Evolutionary conservation across 1,140 invertebrate genomes (phyloP).

Genomic region (Nasonia vitripennis): DNA sequence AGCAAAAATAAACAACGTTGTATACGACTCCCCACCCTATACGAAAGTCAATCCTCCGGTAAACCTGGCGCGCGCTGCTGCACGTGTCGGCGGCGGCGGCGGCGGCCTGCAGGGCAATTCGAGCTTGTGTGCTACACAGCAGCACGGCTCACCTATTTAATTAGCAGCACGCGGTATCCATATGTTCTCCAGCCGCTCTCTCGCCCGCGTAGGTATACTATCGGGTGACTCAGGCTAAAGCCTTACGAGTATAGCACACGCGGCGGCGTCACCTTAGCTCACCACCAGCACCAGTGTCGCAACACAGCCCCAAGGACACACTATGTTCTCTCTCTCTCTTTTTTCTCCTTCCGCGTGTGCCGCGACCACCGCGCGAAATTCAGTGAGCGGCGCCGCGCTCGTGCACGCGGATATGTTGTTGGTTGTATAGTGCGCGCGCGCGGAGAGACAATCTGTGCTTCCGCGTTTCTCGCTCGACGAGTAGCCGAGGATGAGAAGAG

Average conservation of each 20-base stretch:
- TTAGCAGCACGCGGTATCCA: slow-evolving; percentile 52
- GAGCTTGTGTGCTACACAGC: neutral
- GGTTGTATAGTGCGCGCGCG: neutral
- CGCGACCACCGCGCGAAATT: neutral
- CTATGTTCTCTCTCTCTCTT: neutral
- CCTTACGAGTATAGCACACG: slow-evolving; percentile 44
- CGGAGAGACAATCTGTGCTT: neutral
- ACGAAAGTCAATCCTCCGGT: slow-evolving; percentile 23
- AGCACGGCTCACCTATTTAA: slow-evolving; percentile 32
- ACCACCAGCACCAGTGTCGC: neutral
- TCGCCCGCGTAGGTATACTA: slow-evolving; percentile 5
- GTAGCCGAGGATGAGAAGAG: neutral
- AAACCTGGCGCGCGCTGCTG: neutral
- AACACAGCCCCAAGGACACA: neutral
- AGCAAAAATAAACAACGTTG: slow-evolving; percentile 1
- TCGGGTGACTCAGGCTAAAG: slow-evolving; percentile 56
- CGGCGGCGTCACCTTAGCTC: neutral
- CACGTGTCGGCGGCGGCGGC: neutral
- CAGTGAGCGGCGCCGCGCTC: neutral
- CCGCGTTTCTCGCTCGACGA: neutral
- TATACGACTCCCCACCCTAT: neutral
- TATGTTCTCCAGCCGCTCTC: slow-evolving; percentile 48
- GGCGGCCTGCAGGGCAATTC: neutral
- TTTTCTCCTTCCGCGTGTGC: slow-evolving; percentile 4
- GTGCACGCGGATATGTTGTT: neutral